These are phyloP conservation scores for Emys orbicularis DNA, from an alignment of 2,797 vertebrate genomes.

Conservation along the genomic window DNA sequence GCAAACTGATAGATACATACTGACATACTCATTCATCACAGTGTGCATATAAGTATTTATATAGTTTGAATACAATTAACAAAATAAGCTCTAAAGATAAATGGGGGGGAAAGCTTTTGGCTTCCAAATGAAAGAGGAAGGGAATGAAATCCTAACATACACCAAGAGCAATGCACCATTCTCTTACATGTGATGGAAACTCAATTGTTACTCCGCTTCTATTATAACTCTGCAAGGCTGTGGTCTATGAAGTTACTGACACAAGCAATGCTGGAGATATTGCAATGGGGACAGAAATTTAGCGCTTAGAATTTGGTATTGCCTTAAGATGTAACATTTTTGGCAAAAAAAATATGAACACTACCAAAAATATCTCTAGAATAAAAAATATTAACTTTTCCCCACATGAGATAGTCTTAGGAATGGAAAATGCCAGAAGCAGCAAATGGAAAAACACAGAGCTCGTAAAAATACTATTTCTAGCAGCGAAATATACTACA, in stretches of 20 bases:
- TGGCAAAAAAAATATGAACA: neutral
- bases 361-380: neutral
- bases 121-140: neutral
- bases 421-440: neutral
- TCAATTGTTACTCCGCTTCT: neutral
- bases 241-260: neutral
- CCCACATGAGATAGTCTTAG: neutral
- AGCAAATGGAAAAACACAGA: neutral
- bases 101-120: neutral
- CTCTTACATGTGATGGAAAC: neutral
- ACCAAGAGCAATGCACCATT: neutral
- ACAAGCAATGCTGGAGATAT: neutral
- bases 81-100: neutral
- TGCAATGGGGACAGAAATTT: neutral
- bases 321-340: neutral
- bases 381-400: neutral
- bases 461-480: neutral
- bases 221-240: neutral
- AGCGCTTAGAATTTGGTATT: neutral
- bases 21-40: neutral
- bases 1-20: neutral
- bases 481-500: neutral
- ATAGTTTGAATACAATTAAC: neutral
- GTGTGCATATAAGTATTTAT: neutral
- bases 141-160: neutral